Evolutionary conservation across 2,888 invertebrate genomes (phyloP), one percentile per base, ranked within the genome.

Genomic region (Sarcophaga rosellei): DNA sequence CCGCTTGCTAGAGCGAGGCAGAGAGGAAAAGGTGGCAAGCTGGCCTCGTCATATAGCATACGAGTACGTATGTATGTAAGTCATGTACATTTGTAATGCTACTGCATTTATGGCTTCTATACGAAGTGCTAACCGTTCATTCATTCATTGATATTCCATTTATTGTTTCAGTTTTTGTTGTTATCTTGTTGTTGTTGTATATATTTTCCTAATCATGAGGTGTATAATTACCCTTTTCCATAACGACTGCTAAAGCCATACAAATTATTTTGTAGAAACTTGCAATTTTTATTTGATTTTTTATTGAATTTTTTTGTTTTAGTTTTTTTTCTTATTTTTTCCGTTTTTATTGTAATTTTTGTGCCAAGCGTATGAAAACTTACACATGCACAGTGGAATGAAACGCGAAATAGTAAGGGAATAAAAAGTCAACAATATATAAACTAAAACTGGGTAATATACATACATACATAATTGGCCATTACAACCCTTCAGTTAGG

Each of bases 211-310:
- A 77, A 77, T 77, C 77, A 83, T 83, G 77, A 77, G 77, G 82
- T 83, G 77, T 83, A 77, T 83, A 83, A 83, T 83, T 83, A 83
- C 82, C 77, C 72, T 73, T 72, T 76, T 73, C 66, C 66, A 73
- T 73, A 77, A 73, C 53, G 12, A 53, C 77, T 77, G 72, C 77
- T 53, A 73, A 83, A 77, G 72, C 72, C 77, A 77, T 76, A 76
- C 70, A 82, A 82, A 76, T 20, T 63, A 70, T 63, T 63, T 81
- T 59, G 75, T 21, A 76, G 57, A 65, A 76, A 72, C 45, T 25
- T 76, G 76, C 65, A 72, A 65, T 76, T 76, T 72, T 59, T 35
- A 35, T 70, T 82, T 76, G 45, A 70, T 75, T 68, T 81, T 75
- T 73, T 61, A 61, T 61, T 61, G 4, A 3, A 20, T 1, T 17